Evolutionary conservation across 2,797 vertebrate species (phyloP), one percentile per base, ranked within the genome.

Genomic region (Apogon talboti): DNA sequence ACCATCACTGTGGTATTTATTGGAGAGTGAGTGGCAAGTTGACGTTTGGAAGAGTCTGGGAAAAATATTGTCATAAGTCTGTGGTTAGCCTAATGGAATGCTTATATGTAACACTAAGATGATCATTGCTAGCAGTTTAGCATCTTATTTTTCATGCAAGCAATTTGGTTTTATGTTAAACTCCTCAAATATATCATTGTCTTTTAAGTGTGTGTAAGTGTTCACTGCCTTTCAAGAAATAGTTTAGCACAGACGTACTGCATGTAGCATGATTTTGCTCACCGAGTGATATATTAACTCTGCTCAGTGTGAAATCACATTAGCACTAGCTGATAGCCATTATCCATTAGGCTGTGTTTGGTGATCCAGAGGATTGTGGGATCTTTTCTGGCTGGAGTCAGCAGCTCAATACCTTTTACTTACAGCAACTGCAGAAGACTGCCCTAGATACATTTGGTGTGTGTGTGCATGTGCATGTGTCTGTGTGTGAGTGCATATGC

Each of bases 341-440:
- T 80, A 83, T 87, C 89, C 86, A 87, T 84, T 87, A 87, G 84
- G 66, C 74, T 87, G 79, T 71, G 79, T 85, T 83, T 86, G 82
- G 86, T 84, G 84, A 81, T 89, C 81, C 82, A 78, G 74, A 89
- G 87, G 87, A 86, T 89, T 91, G 85, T 74, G 72, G 89, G 89
- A 91, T 91, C 78, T 91, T 90, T 91, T 92, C 84, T 80, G 83
- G 72, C 86, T 88, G 87, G 60, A 90, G 89, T 91, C 90, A 92
- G 91, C 91, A 91, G 91, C 88, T 92, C 91, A 78, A 90, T 92
- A 91, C 86, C 81, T 91, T 92, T 92, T 89, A 92, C 91, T 93
- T 91, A 88, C 88, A 91, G 89, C 81, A 79, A 79, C 78, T 90
- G 90, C 81, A 85, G 87, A 77, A 82, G 84, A 57, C 84, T 91